A percentile compares a stretch with the other conserved stretches of the same genome.
phyloP scores from a whole-genome alignment of 2,113 vertebrate species.

The Paramormyrops kingsleyae region DNA sequence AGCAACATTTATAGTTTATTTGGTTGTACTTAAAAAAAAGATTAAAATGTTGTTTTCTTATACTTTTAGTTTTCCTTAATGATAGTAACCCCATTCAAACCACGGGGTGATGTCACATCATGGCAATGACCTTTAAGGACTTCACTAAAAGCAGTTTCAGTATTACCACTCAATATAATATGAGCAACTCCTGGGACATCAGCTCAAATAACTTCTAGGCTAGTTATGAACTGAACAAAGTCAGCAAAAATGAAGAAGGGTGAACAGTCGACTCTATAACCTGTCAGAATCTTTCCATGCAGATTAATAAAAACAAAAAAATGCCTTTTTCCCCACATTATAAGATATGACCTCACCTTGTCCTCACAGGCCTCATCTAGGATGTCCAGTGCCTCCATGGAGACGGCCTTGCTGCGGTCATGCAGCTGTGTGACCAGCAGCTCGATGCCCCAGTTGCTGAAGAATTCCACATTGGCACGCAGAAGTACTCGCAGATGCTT shows the following conservation, averaged over 20 bases:
- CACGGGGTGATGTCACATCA: background rate
- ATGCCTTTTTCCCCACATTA: background rate
- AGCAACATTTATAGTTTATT: background rate
- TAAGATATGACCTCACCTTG: conserved; percentile 67
- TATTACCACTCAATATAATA: background rate
- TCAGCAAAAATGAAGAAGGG: background rate
- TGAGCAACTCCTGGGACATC: background rate
- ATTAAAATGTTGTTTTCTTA: background rate
- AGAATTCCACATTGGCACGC: conserved; percentile 93
- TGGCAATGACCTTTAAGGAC: background rate
- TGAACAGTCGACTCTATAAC: background rate
- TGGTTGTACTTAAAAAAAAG: background rate
- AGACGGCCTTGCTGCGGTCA: conserved; percentile 93
- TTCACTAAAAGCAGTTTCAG: background rate
- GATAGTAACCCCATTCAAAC: background rate
- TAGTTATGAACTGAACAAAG: background rate
- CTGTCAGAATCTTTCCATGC: background rate
- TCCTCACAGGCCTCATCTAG: conserved; percentile 97
- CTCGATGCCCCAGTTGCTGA: conserved; percentile 98
- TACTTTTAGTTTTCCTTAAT: background rate
- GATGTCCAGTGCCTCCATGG: conserved; percentile 92
- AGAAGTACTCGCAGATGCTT: conserved; percentile 91
- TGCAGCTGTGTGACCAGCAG: conserved; percentile 94
- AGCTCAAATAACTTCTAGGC: background rate
- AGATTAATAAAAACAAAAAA: background rate